Base-by-base conservation (phyloP, 2,797 vertebrate species). In the Alosa sapidissima region DNA sequence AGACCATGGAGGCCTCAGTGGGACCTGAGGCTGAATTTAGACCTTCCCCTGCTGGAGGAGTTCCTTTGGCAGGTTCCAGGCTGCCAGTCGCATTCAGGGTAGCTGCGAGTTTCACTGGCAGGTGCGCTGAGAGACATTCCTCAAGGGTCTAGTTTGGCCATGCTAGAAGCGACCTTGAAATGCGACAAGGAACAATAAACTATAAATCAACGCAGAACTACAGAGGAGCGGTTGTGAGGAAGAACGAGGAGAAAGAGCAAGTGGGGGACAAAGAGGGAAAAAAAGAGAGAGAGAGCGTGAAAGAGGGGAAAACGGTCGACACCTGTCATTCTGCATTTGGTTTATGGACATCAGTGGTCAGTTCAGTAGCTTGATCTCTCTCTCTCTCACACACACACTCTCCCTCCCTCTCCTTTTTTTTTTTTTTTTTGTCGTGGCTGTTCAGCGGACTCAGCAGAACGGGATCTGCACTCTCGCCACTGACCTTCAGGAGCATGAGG, bases 371-470 rank as follows among this genome's bases (percentile, higher is more conserved):
- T 88, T 85, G 84, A 41, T 88, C 84, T 85, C 89, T 91, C 86
- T 84, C 81, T 41, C 68, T 14, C 65, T 14, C 33, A 41, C 33
- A 72, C 2, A 72, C 65, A 13, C 5, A 54, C 78, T 84, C 85
- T 55, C 36, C 48, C 8, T 41, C 55, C 49, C 47, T 47, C 36
- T 2, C 52, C 36, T 45, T 54, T 36, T 33, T 41, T 65, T 33
- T 16, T 36, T 49, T 82, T 82, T 36, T 28, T 83, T n/a, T 84
- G 84, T 55, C 84, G 81, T 68, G 81, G 82, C 55, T 49, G 54
- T 94, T 94, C 90, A 89, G 90, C 91, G 89, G 90, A 94, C 93
- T 96, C 94, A 95, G 94, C 94, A 95, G 89, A 94, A 95, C 83
- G 89, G 86, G 88, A 90, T 90, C 90, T 89, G 87, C 85, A 91